These are phyloP conservation scores for Drosophila eohydei DNA, from an alignment of 2,888 invertebrate genomes.

Conservation along the genomic window DNA sequence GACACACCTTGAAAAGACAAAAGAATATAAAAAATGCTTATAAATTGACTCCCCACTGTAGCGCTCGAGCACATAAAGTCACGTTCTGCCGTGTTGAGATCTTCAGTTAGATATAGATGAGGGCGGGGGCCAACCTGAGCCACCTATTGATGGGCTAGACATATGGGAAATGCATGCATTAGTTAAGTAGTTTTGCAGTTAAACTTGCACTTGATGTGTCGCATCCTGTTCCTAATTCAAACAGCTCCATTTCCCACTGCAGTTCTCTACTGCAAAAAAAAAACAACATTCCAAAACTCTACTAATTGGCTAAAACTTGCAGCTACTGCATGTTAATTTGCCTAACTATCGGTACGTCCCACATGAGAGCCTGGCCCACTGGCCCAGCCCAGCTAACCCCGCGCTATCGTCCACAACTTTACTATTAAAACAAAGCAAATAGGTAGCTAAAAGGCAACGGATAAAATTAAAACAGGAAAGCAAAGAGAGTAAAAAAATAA, in stretches of 20 bases:
- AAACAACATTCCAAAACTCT: slow-evolving; percentile 25
- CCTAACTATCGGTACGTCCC: slow-evolving; percentile 51
- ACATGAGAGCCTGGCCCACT: slow-evolving; percentile 35
- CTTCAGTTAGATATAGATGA: slow-evolving; percentile 34
- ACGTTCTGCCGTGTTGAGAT: slow-evolving; percentile 54
- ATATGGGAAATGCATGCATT: slow-evolving; percentile 20
- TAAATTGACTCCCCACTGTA: slow-evolving; percentile 54
- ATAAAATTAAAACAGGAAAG: slow-evolving; percentile 47
- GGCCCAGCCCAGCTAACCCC: slow-evolving; percentile 9
- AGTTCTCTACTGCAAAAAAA: not conserved
- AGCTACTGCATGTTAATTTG: slow-evolving; percentile 74
- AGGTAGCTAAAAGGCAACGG: slow-evolving; percentile 44
- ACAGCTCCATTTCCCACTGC: slow-evolving; percentile 3
- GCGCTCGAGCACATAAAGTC: slow-evolving; percentile 53
- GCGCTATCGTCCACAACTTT: slow-evolving; percentile 26
- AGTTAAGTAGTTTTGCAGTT: slow-evolving; percentile 14
- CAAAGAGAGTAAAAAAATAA: slow-evolving; percentile 3
- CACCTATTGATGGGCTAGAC: slow-evolving; percentile 25
- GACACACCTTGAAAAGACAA: slow-evolving; percentile 62
- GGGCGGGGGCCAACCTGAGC: not conserved
- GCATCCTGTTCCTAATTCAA: not conserved
- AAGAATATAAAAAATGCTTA: slow-evolving; percentile 25
- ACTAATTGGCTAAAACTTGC: slow-evolving; percentile 68
- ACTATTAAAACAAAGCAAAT: slow-evolving; percentile 62
- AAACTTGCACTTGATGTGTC: slow-evolving; percentile 23